A percentile compares a stretch with the other conserved stretches of the same genome.
These are phyloP conservation scores for Phenganax subtilis DNA, from an alignment of 92 coral and sea anemone species.

Conservation along the genomic window DNA sequence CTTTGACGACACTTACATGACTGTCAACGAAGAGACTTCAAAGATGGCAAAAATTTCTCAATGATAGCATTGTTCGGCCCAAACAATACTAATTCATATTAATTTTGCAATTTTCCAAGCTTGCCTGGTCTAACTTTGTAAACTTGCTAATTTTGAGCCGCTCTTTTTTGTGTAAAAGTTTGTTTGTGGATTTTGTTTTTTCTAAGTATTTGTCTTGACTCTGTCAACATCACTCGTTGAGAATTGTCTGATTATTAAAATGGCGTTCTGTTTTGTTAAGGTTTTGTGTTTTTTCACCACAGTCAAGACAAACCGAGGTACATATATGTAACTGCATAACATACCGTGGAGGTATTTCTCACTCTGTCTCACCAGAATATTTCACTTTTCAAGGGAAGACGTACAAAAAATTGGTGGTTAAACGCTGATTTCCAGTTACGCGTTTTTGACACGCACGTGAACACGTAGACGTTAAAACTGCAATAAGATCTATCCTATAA, in stretches of 20 bases:
- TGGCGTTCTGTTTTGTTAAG: conserved; percentile 37
- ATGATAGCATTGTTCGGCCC: too few species aligned
- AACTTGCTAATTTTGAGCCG: background rate
- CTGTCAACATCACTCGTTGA: background rate
- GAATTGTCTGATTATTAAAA: background rate
- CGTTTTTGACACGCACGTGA: too few species aligned
- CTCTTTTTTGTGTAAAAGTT: background rate
- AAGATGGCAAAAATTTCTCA: too few species aligned
- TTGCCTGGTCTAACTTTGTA: background rate
- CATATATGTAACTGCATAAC: background rate
- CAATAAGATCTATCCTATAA: too few species aligned
- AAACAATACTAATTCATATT: background rate
- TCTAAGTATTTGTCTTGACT: background rate
- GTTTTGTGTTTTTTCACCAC: conserved; percentile 72
- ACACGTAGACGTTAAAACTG: too few species aligned
- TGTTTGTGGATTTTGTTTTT: background rate
- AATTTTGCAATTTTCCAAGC: background rate
- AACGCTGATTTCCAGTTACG: too few species aligned
- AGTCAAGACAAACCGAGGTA: conserved; percentile 51
- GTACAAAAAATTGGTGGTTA: too few species aligned
- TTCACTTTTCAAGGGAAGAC: too few species aligned
- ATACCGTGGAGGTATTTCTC: too few species aligned
- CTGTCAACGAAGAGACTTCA: too few species aligned
- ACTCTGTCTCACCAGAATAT: too few species aligned
- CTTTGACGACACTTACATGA: too few species aligned